A percentile compares a stretch with the other conserved stretches of the same genome.
phyloP scores from a whole-genome alignment of 2,888 invertebrate species.

The Volucella inflata region DNA sequence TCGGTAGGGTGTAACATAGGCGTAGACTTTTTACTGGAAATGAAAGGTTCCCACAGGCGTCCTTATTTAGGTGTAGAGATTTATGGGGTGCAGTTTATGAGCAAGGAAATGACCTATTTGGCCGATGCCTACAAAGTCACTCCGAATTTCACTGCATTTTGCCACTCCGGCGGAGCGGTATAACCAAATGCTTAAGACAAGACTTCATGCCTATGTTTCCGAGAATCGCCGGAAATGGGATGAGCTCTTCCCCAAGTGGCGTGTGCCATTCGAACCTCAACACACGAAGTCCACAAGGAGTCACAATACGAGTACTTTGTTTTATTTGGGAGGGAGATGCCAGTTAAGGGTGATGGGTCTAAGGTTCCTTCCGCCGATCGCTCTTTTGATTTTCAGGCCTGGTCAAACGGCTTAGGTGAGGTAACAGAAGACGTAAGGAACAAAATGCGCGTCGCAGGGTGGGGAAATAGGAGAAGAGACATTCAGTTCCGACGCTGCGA shows the following conservation, averaged over 20 bases:
- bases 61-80: constrained; percentile 39
- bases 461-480: background rate
- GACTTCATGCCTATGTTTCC: too few species aligned
- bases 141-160: too few species aligned
- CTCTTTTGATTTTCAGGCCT: too few species aligned
- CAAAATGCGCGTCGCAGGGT: background rate
- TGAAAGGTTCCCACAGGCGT: constrained; percentile 24
- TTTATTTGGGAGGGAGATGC: constrained; percentile 24
- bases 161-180: too few species aligned
- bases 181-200: too few species aligned
- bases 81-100: constrained; percentile 30
- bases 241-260: constrained; percentile 11
- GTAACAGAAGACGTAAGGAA: background rate
- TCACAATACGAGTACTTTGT: constrained; percentile 28
- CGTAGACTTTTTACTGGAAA: constrained; percentile 7
- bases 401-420: constrained; percentile 5
- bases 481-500: constrained; percentile 7
- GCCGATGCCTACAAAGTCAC: background rate
- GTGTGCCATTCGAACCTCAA: constrained; percentile 27
- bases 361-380: background rate
- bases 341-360: background rate
- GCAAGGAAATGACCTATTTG: background rate
- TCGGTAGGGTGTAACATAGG: background rate
- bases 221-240: constrained; percentile 41
- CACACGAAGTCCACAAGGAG: constrained; percentile 18